Base-by-base conservation (phyloP, 2,888 invertebrate species). In the Lacanobia wlatinum region DNA sequence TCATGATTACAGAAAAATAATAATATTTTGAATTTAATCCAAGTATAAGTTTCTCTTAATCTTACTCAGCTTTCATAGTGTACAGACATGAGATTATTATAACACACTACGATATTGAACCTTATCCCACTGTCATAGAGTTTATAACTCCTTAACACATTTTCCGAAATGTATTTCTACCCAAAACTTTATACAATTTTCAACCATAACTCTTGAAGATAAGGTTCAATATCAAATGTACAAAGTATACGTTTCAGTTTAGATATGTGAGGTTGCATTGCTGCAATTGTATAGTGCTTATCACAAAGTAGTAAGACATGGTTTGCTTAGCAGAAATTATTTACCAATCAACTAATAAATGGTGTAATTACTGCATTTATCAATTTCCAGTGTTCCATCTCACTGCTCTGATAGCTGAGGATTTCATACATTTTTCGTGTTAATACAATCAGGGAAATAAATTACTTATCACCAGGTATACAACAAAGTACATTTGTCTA, bases 141-240 rank as follows among this genome's bases (percentile, higher is more conserved):
- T 61, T 62, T 2, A 62, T 23, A 70, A 61, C 53, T 40, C 40
- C 21, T 66, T 16, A 50, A 40, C 28, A 50, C 9, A 16, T 40
- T 55, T 3, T n/a, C n/a, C 38, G 12, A 40, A 21, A 18, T 48
- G 21, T 28, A 67, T 6, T 4, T 1, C 50, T 61, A 55, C 14
- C 28, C 9, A 53, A 40, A 14, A 56, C 12, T 56, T 38, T 34
- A 59, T 16, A 38, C 8, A 28, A 67, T 38, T 61, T 83, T 73
- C 53, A 68, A 73, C 55, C 16, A 46, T 56, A 43, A 18, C 0
- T 0, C 0, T 0, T 6, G 2, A 48, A 4, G 0, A n/a, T 64
- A 75, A 70, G 58, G 66, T 72, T 80, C 69, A 71, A 61, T 71
- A 75, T 79, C 7, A 6, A 40, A 68, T 58, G 38, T 48, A 48